Percentiles rank a stretch among this genome's conserved stretches.
These are phyloP conservation scores for Campylomormyrus numenius DNA, from an alignment of 2,113 vertebrate species.

Conservation along the genomic window DNA sequence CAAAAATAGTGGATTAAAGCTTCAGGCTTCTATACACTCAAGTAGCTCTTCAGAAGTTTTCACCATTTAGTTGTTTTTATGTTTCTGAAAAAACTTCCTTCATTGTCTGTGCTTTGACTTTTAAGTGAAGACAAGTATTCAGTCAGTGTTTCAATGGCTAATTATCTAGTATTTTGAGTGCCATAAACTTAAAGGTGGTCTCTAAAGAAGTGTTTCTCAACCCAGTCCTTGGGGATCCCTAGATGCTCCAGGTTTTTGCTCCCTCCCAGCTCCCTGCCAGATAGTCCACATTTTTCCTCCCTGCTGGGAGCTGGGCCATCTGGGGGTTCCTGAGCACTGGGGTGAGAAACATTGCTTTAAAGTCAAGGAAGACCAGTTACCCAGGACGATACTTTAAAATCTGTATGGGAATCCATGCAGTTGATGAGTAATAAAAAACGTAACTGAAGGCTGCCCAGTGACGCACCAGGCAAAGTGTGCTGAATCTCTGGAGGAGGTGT, in stretches of 20 bases:
- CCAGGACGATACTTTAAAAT: background rate
- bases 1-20: background rate
- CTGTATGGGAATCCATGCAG: background rate
- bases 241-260: background rate
- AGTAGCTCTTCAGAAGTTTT: background rate
- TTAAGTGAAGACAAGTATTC: background rate
- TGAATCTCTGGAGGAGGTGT: background rate
- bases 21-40: background rate
- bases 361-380: background rate
- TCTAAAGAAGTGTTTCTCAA: background rate
- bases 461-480: background rate
- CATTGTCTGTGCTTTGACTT: background rate
- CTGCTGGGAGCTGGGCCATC: background rate
- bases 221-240: background rate
- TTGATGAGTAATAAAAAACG: background rate
- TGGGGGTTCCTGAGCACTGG: background rate
- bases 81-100: background rate
- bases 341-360: background rate
- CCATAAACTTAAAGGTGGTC: background rate
- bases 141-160: background rate
- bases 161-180: background rate
- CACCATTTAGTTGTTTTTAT: background rate
- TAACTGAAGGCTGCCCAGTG: background rate
- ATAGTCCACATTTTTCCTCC: background rate
- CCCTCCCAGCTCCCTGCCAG: background rate